phyloP scores from a whole-genome alignment of 2,797 vertebrate genomes.

The Gambelia wislizenii region DNA sequence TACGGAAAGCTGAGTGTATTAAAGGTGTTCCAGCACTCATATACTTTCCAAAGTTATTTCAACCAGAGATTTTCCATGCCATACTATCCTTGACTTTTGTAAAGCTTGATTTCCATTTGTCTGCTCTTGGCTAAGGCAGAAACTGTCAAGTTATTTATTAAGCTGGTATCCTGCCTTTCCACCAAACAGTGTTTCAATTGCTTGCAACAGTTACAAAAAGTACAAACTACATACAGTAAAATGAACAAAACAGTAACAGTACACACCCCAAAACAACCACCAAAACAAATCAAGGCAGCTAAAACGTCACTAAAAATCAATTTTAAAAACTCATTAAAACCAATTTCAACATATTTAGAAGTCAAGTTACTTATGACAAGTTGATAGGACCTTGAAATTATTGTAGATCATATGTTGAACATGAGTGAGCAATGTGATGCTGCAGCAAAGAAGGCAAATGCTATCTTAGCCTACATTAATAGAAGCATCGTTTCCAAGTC shows the following conservation, averaged over 20 bases:
- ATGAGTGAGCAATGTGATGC: too few species aligned
- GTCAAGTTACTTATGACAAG: neutral
- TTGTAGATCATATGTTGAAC: too few species aligned
- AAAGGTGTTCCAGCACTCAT: too few species aligned
- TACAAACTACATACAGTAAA: neutral
- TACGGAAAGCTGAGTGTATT: too few species aligned
- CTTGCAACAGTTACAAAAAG: neutral
- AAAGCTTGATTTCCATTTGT: neutral
- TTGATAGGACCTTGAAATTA: too few species aligned
- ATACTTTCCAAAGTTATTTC: neutral
- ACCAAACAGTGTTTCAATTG: neutral
- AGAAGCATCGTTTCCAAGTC: too few species aligned
- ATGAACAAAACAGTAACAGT: neutral
- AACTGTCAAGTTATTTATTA: neutral
- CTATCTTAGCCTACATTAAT: too few species aligned
- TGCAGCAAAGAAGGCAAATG: too few species aligned
- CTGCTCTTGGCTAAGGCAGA: neutral
- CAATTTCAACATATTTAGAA: neutral
- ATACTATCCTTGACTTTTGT: neutral
- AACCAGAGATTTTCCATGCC: neutral
- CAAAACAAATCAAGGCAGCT: neutral
- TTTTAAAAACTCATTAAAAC: neutral
- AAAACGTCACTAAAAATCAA: neutral
- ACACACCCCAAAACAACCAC: neutral
- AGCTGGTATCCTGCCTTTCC: neutral